phyloP scores from a whole-genome alignment of 2,113 vertebrate genomes.

The Upupa epops region DNA sequence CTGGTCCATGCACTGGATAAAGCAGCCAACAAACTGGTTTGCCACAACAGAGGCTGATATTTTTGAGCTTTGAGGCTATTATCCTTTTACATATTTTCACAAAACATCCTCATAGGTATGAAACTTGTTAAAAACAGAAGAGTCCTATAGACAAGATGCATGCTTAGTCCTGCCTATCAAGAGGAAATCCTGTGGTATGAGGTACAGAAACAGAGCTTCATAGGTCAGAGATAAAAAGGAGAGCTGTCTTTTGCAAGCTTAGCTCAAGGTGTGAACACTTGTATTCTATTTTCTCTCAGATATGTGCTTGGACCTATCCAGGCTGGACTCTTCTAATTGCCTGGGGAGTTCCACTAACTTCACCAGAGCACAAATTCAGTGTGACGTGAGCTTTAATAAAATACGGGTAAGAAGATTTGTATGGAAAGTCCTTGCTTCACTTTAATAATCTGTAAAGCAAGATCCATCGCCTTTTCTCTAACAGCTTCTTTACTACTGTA shows the following conservation, averaged over 20 bases:
- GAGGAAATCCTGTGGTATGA: background rate
- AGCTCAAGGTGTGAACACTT: background rate
- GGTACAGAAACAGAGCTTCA: background rate
- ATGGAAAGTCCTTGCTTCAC: background rate
- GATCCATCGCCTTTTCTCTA: background rate
- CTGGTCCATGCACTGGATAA: background rate
- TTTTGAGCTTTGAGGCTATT: background rate
- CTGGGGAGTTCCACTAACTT: background rate
- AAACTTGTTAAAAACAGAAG: background rate
- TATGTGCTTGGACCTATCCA: background rate
- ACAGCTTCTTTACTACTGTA: background rate
- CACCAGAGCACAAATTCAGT: background rate
- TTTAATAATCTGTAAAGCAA: background rate
- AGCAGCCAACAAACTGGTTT: background rate
- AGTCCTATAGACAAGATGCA: background rate
- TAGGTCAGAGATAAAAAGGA: background rate
- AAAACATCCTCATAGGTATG: background rate
- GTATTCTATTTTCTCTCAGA: background rate
- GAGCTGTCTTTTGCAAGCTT: background rate
- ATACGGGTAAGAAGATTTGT: background rate
- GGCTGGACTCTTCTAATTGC: background rate
- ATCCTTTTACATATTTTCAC: background rate
- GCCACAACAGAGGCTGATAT: background rate
- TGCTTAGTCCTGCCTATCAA: background rate
- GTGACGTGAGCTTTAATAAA: background rate